Evolutionary conservation across 2,888 invertebrate genomes (phyloP).

Genomic region (Zeuzera pyrina): DNA sequence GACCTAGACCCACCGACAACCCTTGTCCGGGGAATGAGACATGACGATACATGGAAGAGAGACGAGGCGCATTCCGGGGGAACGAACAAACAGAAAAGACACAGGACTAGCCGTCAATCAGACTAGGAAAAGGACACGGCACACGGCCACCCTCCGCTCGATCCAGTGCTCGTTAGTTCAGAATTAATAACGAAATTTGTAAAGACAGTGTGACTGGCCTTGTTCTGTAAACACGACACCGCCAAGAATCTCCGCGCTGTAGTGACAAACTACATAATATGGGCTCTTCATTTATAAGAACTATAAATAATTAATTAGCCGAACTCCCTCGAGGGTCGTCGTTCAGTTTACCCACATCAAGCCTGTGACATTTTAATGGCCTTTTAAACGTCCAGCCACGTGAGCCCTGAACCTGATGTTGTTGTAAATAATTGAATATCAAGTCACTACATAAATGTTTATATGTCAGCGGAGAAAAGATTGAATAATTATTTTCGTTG

Average conservation of each 20-base stretch:
- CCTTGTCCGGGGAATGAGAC: slow-evolving; percentile 29
- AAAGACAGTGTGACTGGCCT: slow-evolving; percentile 26
- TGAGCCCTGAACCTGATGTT: slow-evolving; percentile 32
- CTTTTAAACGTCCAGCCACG: slow-evolving; percentile 51
- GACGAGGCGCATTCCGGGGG: slow-evolving; percentile 22
- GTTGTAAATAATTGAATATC: slow-evolving; percentile 38
- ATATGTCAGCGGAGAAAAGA: slow-evolving; percentile 25
- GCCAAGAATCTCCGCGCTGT: slow-evolving; percentile 23
- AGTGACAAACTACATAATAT: slow-evolving; percentile 13
- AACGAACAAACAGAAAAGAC: slow-evolving; percentile 22
- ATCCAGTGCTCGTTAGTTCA: slow-evolving; percentile 22
- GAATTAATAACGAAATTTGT: slow-evolving; percentile 46
- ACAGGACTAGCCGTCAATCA: slow-evolving; percentile 18
- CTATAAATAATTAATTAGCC: slow-evolving; percentile 60
- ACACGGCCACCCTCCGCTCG: slow-evolving; percentile 18
- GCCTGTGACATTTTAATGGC: slow-evolving; percentile 62
- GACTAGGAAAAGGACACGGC: slow-evolving; percentile 15
- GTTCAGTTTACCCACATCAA: slow-evolving; percentile 48
- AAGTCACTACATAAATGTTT: slow-evolving; percentile 13
- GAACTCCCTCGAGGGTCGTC: slow-evolving; percentile 30
- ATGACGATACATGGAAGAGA: slow-evolving; percentile 22
- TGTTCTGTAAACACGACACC: slow-evolving; percentile 14
- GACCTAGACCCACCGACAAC: slow-evolving; percentile 26
- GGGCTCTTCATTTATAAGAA: slow-evolving; percentile 35
- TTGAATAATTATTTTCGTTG: slow-evolving; percentile 45